These are phyloP conservation scores for Stigmatopora nigra DNA, from an alignment of 2,113 vertebrate species.

Conservation along the genomic window DNA sequence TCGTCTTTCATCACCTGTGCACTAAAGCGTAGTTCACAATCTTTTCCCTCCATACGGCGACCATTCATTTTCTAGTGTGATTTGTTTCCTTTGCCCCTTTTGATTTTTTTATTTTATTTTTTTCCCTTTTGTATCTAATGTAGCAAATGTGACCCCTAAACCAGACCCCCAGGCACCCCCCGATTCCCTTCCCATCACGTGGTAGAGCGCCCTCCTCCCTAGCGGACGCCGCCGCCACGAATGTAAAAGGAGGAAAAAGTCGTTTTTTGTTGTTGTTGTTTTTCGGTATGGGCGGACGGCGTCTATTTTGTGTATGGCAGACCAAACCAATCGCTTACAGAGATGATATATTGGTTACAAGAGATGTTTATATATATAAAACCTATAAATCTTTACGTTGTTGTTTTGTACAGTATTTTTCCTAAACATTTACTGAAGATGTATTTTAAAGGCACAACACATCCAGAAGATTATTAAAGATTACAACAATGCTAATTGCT, in stretches of 20 bases:
- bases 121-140: slow-evolving; percentile 33
- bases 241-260: slow-evolving; percentile 74
- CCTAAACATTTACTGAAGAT: slow-evolving; percentile 81
- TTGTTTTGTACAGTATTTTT: slow-evolving; percentile 98
- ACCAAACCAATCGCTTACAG: slow-evolving; percentile 64
- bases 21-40: slow-evolving; percentile 69
- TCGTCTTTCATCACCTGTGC: slow-evolving; percentile 6
- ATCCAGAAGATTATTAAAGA: slow-evolving; percentile 62
- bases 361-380: slow-evolving; percentile 83
- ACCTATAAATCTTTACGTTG: slow-evolving; percentile 77
- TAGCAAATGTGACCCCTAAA: slow-evolving; percentile 29
- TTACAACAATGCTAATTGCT: slow-evolving; percentile 34
- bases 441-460: slow-evolving; percentile 86
- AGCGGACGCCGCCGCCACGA: slow-evolving; percentile 52
- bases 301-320: slow-evolving; percentile 70
- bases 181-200: background rate
- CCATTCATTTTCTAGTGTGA: background rate
- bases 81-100: background rate
- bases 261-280: background rate
- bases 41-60: slow-evolving; percentile 38
- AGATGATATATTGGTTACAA: slow-evolving; percentile 77
- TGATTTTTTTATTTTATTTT: slow-evolving; percentile 25
- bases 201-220: slow-evolving; percentile 45
- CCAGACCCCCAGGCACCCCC: no score
- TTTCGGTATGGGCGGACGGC: slow-evolving; percentile 72